Evolutionary conservation across 2,797 vertebrate genomes (phyloP), one percentile per base, ranked within the genome.

Genomic region (Protosalanx chinensis): DNA sequence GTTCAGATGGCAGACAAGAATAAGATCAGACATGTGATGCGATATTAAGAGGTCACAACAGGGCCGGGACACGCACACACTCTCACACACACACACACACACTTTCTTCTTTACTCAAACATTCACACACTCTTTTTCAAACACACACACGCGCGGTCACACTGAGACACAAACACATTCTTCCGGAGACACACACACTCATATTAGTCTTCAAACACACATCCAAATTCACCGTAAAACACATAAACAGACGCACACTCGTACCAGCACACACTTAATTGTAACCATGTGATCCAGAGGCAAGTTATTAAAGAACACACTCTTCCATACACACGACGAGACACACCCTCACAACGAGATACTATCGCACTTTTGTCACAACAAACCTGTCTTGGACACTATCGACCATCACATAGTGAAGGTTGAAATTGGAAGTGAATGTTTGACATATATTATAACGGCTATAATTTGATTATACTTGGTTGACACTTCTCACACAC

Each of bases 11-110:
- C 88, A 90, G 90, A 90, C 87, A 82, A 86, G 89, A 92, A 92
- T 89, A 88, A 90, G 88, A 91, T 90, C 89, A 88, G 90, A 90
- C 91, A 91, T 92, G 91, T 90, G 91, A 93, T 90, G 89, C 18
- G 88, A 91, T 91, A 91, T 91, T 90, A 90, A 89, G 87, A 90
- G 91, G 89, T 92, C 91, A 92, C 83, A 86, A 88, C 32, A 58
- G 90, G 85, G 88, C 87, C 84, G 81, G 80, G 63, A 68, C 72
- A n/a, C 79, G 12, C 76, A 64, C 74, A 49, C 74, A 68, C 33
- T 74, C 46, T 2, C 27, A 60, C 60, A 35, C 10, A 16, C 59
- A 30, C 49, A 37, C 70, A 63, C 18, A 57, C 35, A 41, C 60
- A 58, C 35, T 35, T 49, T 83, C 73, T 84, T 71, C 77, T 15